phyloP scores from a whole-genome alignment of 1,140 invertebrate genomes.

The Littorina saxatilis region DNA sequence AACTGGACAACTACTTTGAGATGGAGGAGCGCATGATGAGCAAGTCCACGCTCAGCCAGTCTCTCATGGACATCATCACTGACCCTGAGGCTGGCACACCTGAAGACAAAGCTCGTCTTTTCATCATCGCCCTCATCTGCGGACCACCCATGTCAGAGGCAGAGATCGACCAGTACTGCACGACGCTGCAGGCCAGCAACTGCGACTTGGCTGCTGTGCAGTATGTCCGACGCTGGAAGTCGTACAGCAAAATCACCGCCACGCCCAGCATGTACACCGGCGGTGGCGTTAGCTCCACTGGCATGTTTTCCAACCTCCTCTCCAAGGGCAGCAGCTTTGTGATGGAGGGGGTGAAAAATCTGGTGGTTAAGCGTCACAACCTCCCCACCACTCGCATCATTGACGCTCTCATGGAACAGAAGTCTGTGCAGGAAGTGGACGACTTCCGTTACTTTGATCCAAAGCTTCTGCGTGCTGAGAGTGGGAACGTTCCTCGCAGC shows the following conservation, averaged over 20 bases:
- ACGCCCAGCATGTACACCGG: conserved; percentile 81
- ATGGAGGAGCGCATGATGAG: conserved; percentile 97
- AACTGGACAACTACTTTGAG: conserved; percentile 97
- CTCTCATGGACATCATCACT: conserved; percentile 76
- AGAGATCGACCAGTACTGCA: conserved; percentile 89
- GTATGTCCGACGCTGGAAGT: conserved; percentile 95
- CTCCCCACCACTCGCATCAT: conserved; percentile 94
- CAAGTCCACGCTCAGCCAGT: conserved; percentile 76
- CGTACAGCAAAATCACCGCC: conserved; percentile 88
- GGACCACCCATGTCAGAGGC: conserved; percentile 86
- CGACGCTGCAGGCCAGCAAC: conserved; percentile 86
- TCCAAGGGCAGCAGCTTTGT: conserved; percentile 98
- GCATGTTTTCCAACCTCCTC: conserved; percentile 98
- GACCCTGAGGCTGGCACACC: conserved; percentile 90
- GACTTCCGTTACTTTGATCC: conserved; percentile 96
- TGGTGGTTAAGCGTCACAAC: conserved; percentile 98
- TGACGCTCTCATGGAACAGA: conserved; percentile 92
- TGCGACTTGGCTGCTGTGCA: conserved; percentile 89
- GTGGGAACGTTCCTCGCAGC: conserved; percentile 70
- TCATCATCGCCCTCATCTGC: conserved; percentile 95
- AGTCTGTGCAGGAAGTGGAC: conserved; percentile 86
- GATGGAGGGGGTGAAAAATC: conserved; percentile 99
- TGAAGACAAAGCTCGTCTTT: conserved; percentile 93
- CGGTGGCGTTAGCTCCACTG: conserved; percentile 95
- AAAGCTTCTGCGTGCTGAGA: conserved; percentile 88